Evolutionary conservation across 2,113 vertebrate genomes (phyloP).

Genomic region (Mesocricetus auratus): DNA sequence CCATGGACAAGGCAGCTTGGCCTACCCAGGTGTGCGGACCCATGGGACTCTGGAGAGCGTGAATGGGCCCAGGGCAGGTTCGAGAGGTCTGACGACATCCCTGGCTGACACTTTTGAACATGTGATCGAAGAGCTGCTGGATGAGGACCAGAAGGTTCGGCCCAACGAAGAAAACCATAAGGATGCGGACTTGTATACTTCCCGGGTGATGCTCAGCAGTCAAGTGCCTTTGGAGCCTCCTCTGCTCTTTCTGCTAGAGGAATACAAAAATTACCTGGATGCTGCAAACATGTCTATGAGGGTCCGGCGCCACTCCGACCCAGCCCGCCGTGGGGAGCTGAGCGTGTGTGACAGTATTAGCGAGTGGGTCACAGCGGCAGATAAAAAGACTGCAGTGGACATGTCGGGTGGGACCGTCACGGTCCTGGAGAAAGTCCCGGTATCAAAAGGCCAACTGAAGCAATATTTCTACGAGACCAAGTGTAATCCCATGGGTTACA

Average conservation of each 20-base stretch:
- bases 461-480: conserved; percentile 99
- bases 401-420: conserved; percentile 99
- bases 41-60: conserved; percentile 95
- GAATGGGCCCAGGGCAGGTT: conserved; percentile 89
- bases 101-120: conserved; percentile 98
- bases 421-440: conserved; percentile 98
- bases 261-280: conserved; percentile 99
- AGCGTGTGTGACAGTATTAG: conserved; percentile 99
- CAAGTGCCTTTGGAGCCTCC: conserved; percentile 99
- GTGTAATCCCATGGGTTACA: conserved; percentile 99
- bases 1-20: conserved; percentile 96
- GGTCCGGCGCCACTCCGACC: conserved; percentile 98
- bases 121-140: conserved; percentile 98
- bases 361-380: conserved; percentile 98
- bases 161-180: conserved; percentile 90
- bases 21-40: conserved; percentile 95
- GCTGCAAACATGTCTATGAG: conserved; percentile 99
- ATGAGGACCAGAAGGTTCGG: conserved; percentile 91
- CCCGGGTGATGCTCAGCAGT: conserved; percentile 99
- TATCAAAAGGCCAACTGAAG: conserved; percentile 99
- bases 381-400: conserved; percentile 99
- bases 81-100: conserved; percentile 90
- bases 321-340: conserved; percentile 97
- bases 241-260: conserved; percentile 99
- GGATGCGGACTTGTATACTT: conserved; percentile 97